phyloP scores from a whole-genome alignment of 2,888 invertebrate species.

The Ceraclea dissimilis region DNA sequence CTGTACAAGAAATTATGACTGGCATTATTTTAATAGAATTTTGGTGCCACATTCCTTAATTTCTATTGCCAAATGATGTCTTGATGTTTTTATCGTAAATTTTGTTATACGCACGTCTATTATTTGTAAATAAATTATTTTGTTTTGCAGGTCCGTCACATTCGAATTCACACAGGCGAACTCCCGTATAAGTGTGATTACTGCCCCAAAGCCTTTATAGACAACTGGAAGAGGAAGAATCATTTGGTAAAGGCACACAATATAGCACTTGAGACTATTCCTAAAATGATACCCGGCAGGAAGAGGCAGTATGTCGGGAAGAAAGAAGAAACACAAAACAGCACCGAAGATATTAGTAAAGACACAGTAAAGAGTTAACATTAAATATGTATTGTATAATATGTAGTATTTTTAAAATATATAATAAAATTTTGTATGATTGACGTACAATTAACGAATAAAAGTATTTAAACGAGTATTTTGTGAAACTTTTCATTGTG shows the following conservation, averaged over 20 bases:
- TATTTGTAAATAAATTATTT: background rate
- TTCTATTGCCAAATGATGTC: no score
- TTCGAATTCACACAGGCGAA: constrained; percentile 42
- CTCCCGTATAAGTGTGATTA: constrained; percentile 39
- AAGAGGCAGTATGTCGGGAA: constrained; percentile 19
- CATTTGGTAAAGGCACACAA: constrained; percentile 42
- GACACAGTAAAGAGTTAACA: background rate
- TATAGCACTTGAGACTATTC: constrained; percentile 35
- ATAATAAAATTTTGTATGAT: no score
- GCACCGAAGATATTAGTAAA: background rate
- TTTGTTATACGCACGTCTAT: no score
- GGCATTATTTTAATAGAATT: no score
- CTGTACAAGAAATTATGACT: no score
- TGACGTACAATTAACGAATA: no score
- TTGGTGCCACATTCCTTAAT: no score
- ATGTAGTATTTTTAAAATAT: no score
- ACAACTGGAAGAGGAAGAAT: constrained; percentile 46
- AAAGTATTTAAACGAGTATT: no score
- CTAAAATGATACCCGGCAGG: constrained; percentile 29
- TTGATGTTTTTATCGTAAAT: no score
- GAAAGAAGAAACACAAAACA: background rate
- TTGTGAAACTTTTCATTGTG: no score
- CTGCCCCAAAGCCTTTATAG: constrained; percentile 38
- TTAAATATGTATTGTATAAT: no score
- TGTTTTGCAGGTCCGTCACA: constrained; percentile 35